Conservation (phyloP, 2,888 invertebrate genomes). For the Gnatocerus cornutus region DNA sequence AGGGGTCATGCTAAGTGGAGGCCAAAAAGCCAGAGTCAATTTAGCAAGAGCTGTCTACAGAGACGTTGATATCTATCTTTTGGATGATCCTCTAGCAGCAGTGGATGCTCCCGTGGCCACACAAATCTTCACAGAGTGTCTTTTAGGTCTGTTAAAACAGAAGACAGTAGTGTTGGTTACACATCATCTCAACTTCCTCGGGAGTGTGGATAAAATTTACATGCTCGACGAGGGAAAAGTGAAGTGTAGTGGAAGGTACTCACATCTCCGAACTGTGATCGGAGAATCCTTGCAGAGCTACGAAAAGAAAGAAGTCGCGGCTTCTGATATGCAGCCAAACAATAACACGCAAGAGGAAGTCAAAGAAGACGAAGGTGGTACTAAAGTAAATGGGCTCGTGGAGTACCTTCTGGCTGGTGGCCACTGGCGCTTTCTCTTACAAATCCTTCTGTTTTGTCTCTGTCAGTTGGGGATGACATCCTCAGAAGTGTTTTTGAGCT, state of each 20-base stretch:
- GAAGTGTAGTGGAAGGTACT: background rate
- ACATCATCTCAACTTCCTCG: constrained; percentile 13
- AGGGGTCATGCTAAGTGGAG: constrained; percentile 25
- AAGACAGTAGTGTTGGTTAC: constrained; percentile 19
- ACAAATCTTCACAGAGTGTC: constrained; percentile 10
- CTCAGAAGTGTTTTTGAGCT: background rate
- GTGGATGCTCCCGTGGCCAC: constrained; percentile 9
- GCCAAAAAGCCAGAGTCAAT: constrained; percentile 27
- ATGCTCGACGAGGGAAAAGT: background rate
- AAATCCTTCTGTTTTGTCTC: background rate
- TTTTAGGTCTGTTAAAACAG: constrained; percentile 1
- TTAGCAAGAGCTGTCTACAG: constrained; percentile 23
- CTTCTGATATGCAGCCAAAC: background rate
- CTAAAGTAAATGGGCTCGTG: background rate
- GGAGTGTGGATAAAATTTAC: constrained; percentile 1
- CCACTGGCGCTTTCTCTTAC: background rate
- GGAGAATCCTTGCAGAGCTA: background rate
- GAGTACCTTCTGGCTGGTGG: background rate
- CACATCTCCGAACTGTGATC: background rate
- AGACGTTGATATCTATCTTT: constrained; percentile 17
- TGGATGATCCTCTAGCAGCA: constrained; percentile 29
- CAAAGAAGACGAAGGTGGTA: background rate
- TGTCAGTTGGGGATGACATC: background rate
- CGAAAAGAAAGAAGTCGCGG: background rate
- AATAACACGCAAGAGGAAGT: background rate